Conservation (phyloP, 2,797 vertebrate species). For the Prionace glauca region DNA sequence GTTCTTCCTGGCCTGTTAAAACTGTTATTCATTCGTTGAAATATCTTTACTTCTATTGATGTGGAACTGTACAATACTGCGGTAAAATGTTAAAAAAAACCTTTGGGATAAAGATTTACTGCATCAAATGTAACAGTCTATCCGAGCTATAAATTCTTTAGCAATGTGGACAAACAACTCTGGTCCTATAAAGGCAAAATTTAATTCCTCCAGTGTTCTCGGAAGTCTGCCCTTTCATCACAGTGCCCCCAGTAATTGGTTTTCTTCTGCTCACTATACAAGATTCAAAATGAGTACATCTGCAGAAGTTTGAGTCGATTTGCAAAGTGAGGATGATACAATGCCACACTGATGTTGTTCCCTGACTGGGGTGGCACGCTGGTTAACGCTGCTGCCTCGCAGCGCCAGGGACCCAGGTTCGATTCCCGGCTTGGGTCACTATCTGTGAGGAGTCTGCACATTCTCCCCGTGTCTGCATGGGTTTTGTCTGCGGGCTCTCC, state of each 20-base stretch:
- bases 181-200: background rate
- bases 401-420: too few relatives aligned
- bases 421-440: too few relatives aligned
- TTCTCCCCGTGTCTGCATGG: too few relatives aligned
- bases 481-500: too few relatives aligned
- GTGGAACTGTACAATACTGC: background rate
- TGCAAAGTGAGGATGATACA: background rate
- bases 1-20: conserved; percentile 29
- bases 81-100: background rate
- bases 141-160: background rate
- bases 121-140: background rate
- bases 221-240: background rate
- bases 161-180: background rate
- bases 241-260: background rate
- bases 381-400: too few relatives aligned
- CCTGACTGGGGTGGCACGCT: background rate
- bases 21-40: conserved; percentile 5
- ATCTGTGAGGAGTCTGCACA: too few relatives aligned
- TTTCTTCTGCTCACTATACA: background rate
- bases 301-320: background rate
- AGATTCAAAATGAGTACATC: background rate
- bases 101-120: background rate
- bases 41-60: conserved; percentile 15
- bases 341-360: background rate
- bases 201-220: background rate